Conservation (phyloP, 1,140 invertebrate genomes). For the Tetramorium parvispinum region DNA sequence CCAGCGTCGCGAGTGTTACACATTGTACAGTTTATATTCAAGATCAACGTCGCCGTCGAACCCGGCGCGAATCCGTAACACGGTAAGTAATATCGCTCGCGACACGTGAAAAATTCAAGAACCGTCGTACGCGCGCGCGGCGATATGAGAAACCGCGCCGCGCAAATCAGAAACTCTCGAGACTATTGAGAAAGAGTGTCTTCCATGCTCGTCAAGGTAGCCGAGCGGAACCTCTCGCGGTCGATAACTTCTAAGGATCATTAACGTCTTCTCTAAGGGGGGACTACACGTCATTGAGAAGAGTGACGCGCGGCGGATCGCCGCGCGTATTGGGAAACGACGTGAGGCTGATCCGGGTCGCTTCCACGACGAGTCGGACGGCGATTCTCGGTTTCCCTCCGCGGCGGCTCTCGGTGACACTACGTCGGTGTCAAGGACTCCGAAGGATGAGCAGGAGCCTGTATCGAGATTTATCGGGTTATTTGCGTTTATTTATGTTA, state of each 20-base stretch:
- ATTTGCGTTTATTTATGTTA: slow-evolving; percentile 83
- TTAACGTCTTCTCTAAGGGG: slow-evolving; percentile 63
- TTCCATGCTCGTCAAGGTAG: slow-evolving; percentile 27
- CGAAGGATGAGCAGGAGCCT: slow-evolving; percentile 78
- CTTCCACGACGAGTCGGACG: slow-evolving; percentile 38
- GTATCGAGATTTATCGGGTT: slow-evolving; percentile 83
- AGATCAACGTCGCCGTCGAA: not conserved
- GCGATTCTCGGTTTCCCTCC: slow-evolving; percentile 4
- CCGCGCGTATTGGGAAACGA: slow-evolving; percentile 65
- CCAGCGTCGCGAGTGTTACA: not conserved
- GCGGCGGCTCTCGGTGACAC: slow-evolving; percentile 63
- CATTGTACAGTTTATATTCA: not conserved
- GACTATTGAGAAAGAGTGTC: slow-evolving; percentile 37
- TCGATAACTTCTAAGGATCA: slow-evolving; percentile 68
- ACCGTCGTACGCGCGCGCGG: not conserved
- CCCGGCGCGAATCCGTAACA: not conserved
- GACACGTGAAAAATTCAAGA: not conserved
- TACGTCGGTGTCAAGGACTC: slow-evolving; percentile 78
- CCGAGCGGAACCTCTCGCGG: slow-evolving; percentile 53
- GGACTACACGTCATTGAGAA: slow-evolving; percentile 24
- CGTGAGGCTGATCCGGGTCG: slow-evolving; percentile 66
- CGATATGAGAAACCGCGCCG: not conserved
- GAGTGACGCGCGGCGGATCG: slow-evolving; percentile 39
- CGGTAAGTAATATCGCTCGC: not conserved
- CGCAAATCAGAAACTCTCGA: not conserved